Percentiles rank a stretch among this genome's conserved stretches.
Evolutionary conservation across 2,113 vertebrate species (phyloP).

Genomic region (Labrus mixtus): DNA sequence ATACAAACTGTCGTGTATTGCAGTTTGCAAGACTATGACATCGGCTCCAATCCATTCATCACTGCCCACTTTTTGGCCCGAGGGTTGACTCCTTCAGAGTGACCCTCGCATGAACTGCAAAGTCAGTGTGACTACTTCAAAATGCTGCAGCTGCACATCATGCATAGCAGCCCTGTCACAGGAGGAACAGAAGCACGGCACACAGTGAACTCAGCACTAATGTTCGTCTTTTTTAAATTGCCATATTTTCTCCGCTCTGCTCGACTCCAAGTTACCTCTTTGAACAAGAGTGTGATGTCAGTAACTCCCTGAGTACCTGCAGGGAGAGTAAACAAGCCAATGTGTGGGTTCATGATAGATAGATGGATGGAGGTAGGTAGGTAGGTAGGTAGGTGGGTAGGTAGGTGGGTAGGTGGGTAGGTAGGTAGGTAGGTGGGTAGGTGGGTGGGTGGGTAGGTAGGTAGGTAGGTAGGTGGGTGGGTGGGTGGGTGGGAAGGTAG

Average conservation of each 20-base stretch:
- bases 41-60: slow-evolving; percentile 1
- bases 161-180: slow-evolving; percentile 43
- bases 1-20: background rate
- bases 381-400: background rate
- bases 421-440: no score
- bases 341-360: slow-evolving; percentile 2
- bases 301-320: slow-evolving; percentile 3
- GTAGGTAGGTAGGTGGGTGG: no score
- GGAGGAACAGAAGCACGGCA: slow-evolving; percentile 18
- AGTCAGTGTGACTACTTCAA: slow-evolving; percentile 50
- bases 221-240: slow-evolving; percentile 37
- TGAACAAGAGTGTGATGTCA: slow-evolving; percentile 8
- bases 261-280: slow-evolving; percentile 10
- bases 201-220: slow-evolving; percentile 67
- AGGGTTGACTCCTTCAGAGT: background rate
- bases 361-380: background rate
- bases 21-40: background rate
- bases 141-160: slow-evolving; percentile 74
- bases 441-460: no score
- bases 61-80: slow-evolving; percentile 4
- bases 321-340: background rate
- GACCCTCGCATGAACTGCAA: slow-evolving; percentile 47
- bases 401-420: no score
- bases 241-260: slow-evolving; percentile 2
- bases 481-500: no score